Conservation (phyloP, 2,797 vertebrate species). For the Sparidentex hasta region DNA sequence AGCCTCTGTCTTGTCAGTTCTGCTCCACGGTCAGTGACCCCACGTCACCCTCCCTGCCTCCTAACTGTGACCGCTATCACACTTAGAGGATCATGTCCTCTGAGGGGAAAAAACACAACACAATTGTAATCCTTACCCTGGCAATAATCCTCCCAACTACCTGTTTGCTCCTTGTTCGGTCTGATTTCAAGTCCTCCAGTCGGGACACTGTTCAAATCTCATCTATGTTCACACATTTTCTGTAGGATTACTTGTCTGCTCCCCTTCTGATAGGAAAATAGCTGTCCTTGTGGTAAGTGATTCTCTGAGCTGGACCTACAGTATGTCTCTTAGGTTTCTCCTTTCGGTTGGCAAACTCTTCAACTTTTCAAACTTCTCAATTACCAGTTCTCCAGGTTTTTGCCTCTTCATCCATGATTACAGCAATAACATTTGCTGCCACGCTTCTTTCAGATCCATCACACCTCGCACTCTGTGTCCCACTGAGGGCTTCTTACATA, state of each 20-base stretch:
- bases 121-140: constrained; percentile 41
- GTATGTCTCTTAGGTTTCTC: not conserved
- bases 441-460: constrained; percentile 34
- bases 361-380: constrained; percentile 11
- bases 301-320: constrained; percentile 15
- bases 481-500: constrained; percentile 14
- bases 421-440: constrained; percentile 19
- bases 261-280: constrained; percentile 32
- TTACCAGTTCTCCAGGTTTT: constrained; percentile 11
- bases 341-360: constrained; percentile 18
- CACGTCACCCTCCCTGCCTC: constrained; percentile 32
- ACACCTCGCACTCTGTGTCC: constrained; percentile 19
- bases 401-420: constrained; percentile 28
- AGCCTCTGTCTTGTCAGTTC: constrained; percentile 42
- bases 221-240: constrained; percentile 42
- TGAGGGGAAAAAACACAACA: constrained; percentile 17
- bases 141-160: constrained; percentile 42
- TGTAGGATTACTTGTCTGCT: constrained; percentile 38
- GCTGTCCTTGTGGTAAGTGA: constrained; percentile 27
- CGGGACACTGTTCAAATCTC: constrained; percentile 44
- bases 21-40: constrained; percentile 35
- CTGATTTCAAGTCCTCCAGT: constrained; percentile 32
- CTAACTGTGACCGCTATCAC: constrained; percentile 44
- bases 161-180: constrained; percentile 11
- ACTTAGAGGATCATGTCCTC: constrained; percentile 48